Evolutionary conservation across 2,888 invertebrate species (phyloP), one percentile per base, ranked within the genome.

Genomic region (Venusia cambrica): DNA sequence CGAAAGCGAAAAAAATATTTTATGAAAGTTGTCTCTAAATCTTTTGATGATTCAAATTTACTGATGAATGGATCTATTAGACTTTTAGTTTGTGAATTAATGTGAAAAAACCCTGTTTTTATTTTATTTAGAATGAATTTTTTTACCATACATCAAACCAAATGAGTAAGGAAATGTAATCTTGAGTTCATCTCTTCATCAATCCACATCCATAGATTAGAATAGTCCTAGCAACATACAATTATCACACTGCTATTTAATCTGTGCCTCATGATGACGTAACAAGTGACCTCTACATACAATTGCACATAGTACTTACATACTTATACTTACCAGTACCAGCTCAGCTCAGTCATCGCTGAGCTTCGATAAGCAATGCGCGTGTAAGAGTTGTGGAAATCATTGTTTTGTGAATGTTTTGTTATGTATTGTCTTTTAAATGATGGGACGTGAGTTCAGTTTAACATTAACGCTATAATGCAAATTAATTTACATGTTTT

Each of bases 381-480:
- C 40, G 40, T 36, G 26, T 28, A 31, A 27, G 33, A 15, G 27
- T 5, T 11, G 31, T 31, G 25, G 1, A 18, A 30, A 25, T 19
- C 24, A 31, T 37, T 20, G 12, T 40, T 19, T 18, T 45, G 54
- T 53, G 51, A 51, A 42, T 55, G 56, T 56, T 49, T 12, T 19
- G 50, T 51, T 55, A 48, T 51, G 45, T 48, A 46, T 48, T 24
- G 10, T 38, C 27, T 30, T 24, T 42, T 46, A 44, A 41, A 47
- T 48, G 46, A 71, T 71, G 71, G 71, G 70, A 55, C 58, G 70
- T 68, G 63, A 70, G 68, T 69, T 53, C 19, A 4, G 10, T 48
- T 43, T 56, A 51, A 22, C 36, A 45, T 38, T 40, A 47, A 45
- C 31, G n/a, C n/a, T n/a, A 31, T 24, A 8, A 12, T 37, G n/a